Base-by-base conservation (phyloP, 2,888 invertebrate genomes). In the Phyto melanocephala region DNA sequence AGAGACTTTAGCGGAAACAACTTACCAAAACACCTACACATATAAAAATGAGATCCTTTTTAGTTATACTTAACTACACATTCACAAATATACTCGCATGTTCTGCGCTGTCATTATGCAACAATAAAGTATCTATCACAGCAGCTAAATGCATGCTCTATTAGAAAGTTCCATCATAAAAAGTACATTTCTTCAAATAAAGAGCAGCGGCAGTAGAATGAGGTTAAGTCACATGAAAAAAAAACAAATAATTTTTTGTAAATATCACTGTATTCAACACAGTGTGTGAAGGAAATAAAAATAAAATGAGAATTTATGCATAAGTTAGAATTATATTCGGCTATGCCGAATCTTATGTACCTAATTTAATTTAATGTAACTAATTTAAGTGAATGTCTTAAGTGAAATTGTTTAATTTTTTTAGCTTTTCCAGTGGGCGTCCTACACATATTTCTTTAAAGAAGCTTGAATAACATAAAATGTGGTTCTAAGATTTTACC, bases 261-360 rank as follows among this genome's bases (percentile, higher is more conserved):
- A 71, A 78, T 35, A 67, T 52, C 42, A n/a, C n/a, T n/a, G n/a
- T 28, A 28, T 3, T 6, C 58, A 65, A 67, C 45, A 77, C 50
- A 68, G 74, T 70, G 75, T 65, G 65, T 82, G 79, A 71, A 79
- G 82, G 79, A 82, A 82, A 79, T 71, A 47, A 56, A 67, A 71
- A 58, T 33, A 15, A 24, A 10, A 5, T 3, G 3, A 58, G n/a
- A 67, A 45, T 3, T 28, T n/a, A n/a, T n/a, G n/a, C n/a, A n/a
- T n/a, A n/a, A 28, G 28, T 28, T 28, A 28, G 6, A 28, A 28
- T 28, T 5, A 28, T 28, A 6, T 28, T 28, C 6, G 6, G 28
- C 6, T 28, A 28, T 5, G 6, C 4, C 28, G 28, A 28, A 28
- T 28, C 28, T 28, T 28, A 28, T 28, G 28, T 28, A 6, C 28